Base-by-base conservation (phyloP, 1,140 invertebrate species). In the Rhizoglyphus robini region DNA sequence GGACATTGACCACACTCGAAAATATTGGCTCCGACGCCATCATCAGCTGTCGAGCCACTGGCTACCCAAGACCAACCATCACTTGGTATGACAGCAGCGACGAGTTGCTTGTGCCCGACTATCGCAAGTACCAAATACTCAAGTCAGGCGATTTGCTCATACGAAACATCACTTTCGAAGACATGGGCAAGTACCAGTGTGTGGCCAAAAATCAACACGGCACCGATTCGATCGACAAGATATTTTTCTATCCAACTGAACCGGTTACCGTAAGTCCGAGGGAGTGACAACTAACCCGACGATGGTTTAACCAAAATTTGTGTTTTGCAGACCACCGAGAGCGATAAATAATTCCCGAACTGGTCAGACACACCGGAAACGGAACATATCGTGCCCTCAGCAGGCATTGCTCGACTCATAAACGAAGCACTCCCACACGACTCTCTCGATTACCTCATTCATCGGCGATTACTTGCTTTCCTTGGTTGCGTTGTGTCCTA, bases 131-230 rank as follows among this genome's bases (percentile, higher is more conserved):
- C 54, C 70, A 84, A 81, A 72, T 86, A 2, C 76, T 85, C 62
- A 76, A 79, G 18, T 83, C 81, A 70, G 89, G 89, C 0, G 84
- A 86, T 70, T 76, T 92, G 3, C 70, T 86, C 2, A 87, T 92
- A 65, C 75, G 76, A 5, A 78, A 81, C 31, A 73, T 90, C 18
- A 77, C 75, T 20, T 91, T 86, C 85, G 75, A 77, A 15, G 86
- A 90, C 72, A 90, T 90, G 87, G 88, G 87, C 30, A 77, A 76
- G 11, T 91, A 84, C 77, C 83, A 79, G 2, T 92, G 88, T 71
- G 77, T 82, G 1, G 86, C 84, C 3, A 79, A 81, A 65, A 89
- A 88, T 73, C 62, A 75, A 1, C 75, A 79, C 32, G 85, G 84
- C 11, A 78, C 81, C 57, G 85, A 86, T 69, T 74, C 76, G 2